A percentile compares a stretch with the other conserved stretches of the same genome.
phyloP scores from a whole-genome alignment of 92 coral and sea anemone species.

The Desmophyllum pertusum region DNA sequence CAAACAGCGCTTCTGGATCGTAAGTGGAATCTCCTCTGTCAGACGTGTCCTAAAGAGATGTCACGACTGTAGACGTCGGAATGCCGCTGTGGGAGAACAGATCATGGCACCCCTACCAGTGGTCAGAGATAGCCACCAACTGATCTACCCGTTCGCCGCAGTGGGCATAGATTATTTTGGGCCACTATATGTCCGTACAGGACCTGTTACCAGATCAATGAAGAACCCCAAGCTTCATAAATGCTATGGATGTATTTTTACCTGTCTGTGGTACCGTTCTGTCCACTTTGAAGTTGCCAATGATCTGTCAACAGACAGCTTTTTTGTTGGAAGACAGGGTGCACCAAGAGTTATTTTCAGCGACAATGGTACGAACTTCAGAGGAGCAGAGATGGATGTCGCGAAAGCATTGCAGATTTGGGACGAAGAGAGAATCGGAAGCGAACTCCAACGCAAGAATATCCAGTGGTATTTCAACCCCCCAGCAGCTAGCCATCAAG shows the following conservation, averaged over 20 bases:
- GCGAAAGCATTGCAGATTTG: slow-evolving; percentile 52
- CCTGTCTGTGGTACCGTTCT: slow-evolving; percentile 64
- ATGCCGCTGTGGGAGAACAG: slow-evolving; percentile 55
- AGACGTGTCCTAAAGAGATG: slow-evolving; percentile 55
- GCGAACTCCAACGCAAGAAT: slow-evolving; percentile 31
- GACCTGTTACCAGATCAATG: no score
- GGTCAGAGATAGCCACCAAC: slow-evolving; percentile 51
- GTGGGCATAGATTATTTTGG: slow-evolving; percentile 68
- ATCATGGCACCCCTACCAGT: slow-evolving; percentile 58
- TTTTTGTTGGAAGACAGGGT: slow-evolving; percentile 56
- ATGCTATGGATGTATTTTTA: slow-evolving; percentile 67
- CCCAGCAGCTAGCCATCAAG: slow-evolving; percentile 69
- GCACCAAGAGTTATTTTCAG: slow-evolving; percentile 61
- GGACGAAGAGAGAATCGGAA: slow-evolving; percentile 58
- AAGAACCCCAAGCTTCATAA: no score
- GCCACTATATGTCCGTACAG: slow-evolving; percentile 59
- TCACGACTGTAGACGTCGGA: slow-evolving; percentile 55
- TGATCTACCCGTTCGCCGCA: slow-evolving; percentile 62
- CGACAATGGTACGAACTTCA: slow-evolving; percentile 64
- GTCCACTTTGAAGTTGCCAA: slow-evolving; percentile 56
- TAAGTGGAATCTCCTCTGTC: slow-evolving; percentile 54
- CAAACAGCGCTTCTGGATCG: slow-evolving; percentile 64
- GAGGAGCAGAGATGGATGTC: slow-evolving; percentile 60
- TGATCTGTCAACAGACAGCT: slow-evolving; percentile 8
- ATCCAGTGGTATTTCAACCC: slow-evolving; percentile 62